Base-by-base conservation (phyloP, 2,113 vertebrate species). In the Platycercus adscitus region DNA sequence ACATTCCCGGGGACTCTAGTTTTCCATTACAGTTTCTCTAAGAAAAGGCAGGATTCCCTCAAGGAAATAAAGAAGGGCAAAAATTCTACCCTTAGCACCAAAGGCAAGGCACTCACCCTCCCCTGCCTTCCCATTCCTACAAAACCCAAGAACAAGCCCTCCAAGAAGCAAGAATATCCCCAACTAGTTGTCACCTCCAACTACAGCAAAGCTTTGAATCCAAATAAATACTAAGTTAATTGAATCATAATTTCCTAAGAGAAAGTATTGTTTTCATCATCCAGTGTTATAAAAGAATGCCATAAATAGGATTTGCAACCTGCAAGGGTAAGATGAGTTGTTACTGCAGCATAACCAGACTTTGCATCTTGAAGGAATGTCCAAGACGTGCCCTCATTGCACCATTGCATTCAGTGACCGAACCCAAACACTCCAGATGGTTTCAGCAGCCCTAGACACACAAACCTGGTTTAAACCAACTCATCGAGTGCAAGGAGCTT, bases 221-320 rank as follows among this genome's bases (percentile, higher is more conserved):
- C 70, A 91, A 92, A 92, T 43, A 96, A 88, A 95, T 91, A 75
- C 10, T n/a, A 68, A 92, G 50, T 53, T 86, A 86, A 92, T 77
- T 73, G 58, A 94, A 86, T 73, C 91, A 72, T 52, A 31, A 70
- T 70, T 77, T 94, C 86, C 79, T 76, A 88, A 60, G 78, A 77
- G 71, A 87, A 91, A 87, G 39, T 35, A 65, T 24, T 60, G 39
- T 72, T 92, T 94, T 81, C 64, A 94, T 63, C 49, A 88, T 47
- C 13, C 68, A 65, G 20, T 12, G 31, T 49, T 72, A 63, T 20
- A 75, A 92, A 86, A 52, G 37, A 88, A 89, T 81, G 24, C 18
- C 26, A 92, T n/a, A 20, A 88, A 79, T 28, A 69, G 65, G 21
- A 81, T 79, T 39, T 80, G 28, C 53, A 88, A 35, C 66, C 39